Evolutionary conservation across 2,797 vertebrate species (phyloP), one percentile per base, ranked within the genome.

Genomic region (Artibeus jamaicensis): DNA sequence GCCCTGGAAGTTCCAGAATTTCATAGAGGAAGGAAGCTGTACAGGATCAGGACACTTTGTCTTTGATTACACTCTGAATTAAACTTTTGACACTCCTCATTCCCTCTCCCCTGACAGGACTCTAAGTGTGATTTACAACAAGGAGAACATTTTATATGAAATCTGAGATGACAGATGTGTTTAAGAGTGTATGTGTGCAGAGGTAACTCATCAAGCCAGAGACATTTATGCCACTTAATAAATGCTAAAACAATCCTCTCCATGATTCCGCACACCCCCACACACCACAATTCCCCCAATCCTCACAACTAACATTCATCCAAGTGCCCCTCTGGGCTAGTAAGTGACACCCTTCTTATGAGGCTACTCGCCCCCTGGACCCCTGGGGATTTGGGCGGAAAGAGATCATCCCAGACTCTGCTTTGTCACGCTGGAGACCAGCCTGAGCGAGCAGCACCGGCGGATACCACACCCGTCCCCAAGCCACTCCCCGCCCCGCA

Each of bases 1-100:
- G 82, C 22, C 68, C 44, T 48, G 90, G 94, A 93, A 95, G 88
- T 97, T 96, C 55, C 22, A 57, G 55, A 57, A 57, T 57, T 57
- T 24, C 55, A 57, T 55, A 10, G 55, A 24, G 55, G 55, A 57
- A 57, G 55, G 55, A 57, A 57, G 55, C 22, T 11, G 55, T 22
- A 26, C 22, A 57, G 55, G 55, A 26, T 57, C 26, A 5, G 55
- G 55, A 57, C 55, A 24, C 55, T 24, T 4, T 10, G 55, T 59
- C 21, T 32, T 48, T 6, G 42, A 19, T n/a, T 70, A 71, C 89
- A 77, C 57, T 12, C 7, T 3, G 42, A 77, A 57, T 18, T 81
- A 24, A 90, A 39, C 39, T 70, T 86, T 57, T 91, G 48, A 86
- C 73, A 77, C 32, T 50, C 34, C 32, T 32, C 9, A 19, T 59